Evolutionary conservation across 2,797 vertebrate genomes (phyloP).

Genomic region (Bryconaethiops microstoma): DNA sequence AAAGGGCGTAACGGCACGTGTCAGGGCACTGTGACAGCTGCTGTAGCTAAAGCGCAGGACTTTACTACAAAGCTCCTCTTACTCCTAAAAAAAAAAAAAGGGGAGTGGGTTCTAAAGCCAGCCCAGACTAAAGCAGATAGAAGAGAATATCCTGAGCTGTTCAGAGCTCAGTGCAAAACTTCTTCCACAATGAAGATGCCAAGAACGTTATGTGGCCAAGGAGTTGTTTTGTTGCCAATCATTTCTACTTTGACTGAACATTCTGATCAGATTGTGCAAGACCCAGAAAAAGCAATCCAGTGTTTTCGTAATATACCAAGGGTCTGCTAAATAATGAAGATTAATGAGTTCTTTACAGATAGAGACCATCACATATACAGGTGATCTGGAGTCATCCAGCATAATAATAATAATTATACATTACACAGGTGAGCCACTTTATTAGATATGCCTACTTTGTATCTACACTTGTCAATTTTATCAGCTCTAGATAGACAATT

Average conservation of each 20-base stretch:
- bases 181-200: neutral
- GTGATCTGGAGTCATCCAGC: neutral
- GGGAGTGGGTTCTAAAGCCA: neutral
- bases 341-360: too few species aligned
- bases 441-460: too few species aligned
- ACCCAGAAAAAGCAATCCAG: neutral
- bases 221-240: neutral
- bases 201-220: neutral
- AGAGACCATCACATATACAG: neutral
- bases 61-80: neutral
- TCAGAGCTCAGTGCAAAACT: slow-evolving; percentile 7
- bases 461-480: too few species aligned
- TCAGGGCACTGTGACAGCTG: neutral
- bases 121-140: neutral
- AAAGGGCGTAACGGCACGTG: neutral
- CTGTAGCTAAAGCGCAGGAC: neutral
- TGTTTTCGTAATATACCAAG: neutral
- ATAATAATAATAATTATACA: too few species aligned
- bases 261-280: slow-evolving; percentile 23
- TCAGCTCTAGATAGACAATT: too few species aligned
- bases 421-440: too few species aligned
- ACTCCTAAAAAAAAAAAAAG: neutral
- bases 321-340: neutral
- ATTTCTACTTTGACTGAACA: neutral
- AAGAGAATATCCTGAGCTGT: neutral